Conservation (phyloP, 2,113 vertebrate genomes). For the Galemys pyrenaicus region DNA sequence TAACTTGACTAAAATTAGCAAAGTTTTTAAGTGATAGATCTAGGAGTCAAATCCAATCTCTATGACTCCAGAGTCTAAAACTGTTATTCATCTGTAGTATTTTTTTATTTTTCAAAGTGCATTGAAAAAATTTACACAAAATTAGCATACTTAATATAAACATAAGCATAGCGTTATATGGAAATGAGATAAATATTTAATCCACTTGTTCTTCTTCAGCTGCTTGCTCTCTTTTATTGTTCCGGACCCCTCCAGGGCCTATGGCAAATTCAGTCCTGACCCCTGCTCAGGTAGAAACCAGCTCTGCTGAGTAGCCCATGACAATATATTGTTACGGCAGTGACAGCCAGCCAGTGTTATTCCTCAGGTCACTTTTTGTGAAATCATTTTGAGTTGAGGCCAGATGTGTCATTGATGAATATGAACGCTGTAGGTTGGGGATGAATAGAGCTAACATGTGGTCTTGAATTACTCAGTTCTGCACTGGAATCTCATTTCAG, state of each 20-base stretch:
- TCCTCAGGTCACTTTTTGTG: background rate
- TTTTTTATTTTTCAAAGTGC: background rate
- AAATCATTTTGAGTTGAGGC: background rate
- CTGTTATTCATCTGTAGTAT: background rate
- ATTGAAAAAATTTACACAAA: background rate
- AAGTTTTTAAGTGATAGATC: background rate
- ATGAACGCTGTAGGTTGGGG: background rate
- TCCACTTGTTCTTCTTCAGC: background rate
- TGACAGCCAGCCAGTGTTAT: no score
- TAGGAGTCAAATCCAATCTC: background rate
- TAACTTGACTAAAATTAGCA: background rate
- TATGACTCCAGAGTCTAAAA: background rate
- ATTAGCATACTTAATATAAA: background rate
- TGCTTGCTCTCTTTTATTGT: background rate
- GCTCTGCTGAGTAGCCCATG: background rate
- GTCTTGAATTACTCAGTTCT: background rate
- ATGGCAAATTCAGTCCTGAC: background rate
- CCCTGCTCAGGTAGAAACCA: background rate
- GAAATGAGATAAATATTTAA: background rate
- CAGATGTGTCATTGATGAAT: background rate
- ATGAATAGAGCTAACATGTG: background rate
- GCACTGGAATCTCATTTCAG: background rate
- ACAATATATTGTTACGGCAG: background rate
- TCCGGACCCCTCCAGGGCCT: background rate
- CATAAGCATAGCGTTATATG: background rate